Conservation (phyloP, 2,888 invertebrate species). For the Drosophila percnosoma region DNA sequence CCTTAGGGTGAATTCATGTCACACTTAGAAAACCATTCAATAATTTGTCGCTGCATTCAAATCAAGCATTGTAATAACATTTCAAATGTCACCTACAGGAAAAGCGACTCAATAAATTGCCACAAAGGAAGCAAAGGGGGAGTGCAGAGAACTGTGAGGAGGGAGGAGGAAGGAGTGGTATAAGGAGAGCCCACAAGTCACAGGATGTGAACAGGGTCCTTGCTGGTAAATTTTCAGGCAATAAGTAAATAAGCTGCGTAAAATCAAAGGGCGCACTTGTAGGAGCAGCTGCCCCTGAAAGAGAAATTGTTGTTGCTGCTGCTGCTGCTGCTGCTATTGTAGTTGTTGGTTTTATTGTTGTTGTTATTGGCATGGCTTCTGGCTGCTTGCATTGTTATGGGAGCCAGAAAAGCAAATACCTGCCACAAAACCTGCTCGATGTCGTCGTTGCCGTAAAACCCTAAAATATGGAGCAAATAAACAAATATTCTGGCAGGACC, state of each 20-base stretch:
- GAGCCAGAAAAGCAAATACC: slow-evolving; percentile 63
- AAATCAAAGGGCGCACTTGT: slow-evolving; percentile 71
- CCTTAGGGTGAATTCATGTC: neutral
- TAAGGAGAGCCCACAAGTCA: neutral
- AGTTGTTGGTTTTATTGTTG: slow-evolving; percentile 22
- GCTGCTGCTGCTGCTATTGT: slow-evolving; percentile 26
- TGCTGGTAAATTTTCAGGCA: slow-evolving; percentile 62
- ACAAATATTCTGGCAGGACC: slow-evolving; percentile 70
- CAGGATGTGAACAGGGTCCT: slow-evolving; percentile 14
- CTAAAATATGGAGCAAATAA: slow-evolving; percentile 81
- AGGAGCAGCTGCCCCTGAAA: slow-evolving; percentile 18
- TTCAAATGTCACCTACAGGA: slow-evolving; percentile 59
- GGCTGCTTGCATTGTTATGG: slow-evolving; percentile 51
- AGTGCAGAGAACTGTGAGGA: neutral
- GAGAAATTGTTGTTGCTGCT: slow-evolving; percentile 19
- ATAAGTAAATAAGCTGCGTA: slow-evolving; percentile 78
- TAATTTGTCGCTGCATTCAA: slow-evolving; percentile 76
- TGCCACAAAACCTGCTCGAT: slow-evolving; percentile 80
- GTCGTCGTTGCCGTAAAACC: slow-evolving; percentile 78
- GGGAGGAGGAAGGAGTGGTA: neutral
- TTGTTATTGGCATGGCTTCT: slow-evolving; percentile 34
- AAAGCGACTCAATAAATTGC: slow-evolving; percentile 75
- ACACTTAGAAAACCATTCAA: slow-evolving; percentile 39
- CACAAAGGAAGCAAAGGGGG: slow-evolving; percentile 42
- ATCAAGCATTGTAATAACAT: slow-evolving; percentile 74